These are phyloP conservation scores for Vollenhovia emeryi DNA, from an alignment of 1,140 invertebrate species.

Conservation along the genomic window DNA sequence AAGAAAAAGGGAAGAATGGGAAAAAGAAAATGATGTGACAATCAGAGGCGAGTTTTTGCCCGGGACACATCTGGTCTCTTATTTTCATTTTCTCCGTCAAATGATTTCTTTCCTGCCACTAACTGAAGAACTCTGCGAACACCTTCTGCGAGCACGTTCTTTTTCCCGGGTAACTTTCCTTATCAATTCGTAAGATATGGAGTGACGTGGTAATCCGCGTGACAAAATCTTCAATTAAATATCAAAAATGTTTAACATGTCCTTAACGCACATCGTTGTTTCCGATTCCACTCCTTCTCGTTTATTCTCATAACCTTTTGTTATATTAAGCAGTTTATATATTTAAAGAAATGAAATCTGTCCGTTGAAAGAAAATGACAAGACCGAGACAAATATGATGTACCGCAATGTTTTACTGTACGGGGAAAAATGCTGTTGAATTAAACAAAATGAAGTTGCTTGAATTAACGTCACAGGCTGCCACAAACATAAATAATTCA, in stretches of 20 bases:
- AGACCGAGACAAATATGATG: background rate
- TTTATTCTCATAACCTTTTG: background rate
- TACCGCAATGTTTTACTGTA: background rate
- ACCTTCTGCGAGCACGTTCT: slow-evolving; percentile 37
- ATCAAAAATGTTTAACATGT: slow-evolving; percentile 45
- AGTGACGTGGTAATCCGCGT: slow-evolving; percentile 1
- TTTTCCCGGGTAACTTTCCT: background rate
- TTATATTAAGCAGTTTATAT: background rate
- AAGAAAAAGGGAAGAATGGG: background rate
- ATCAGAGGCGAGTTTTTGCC: slow-evolving; percentile 65
- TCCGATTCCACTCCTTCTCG: background rate
- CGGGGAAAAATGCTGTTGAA: too few species aligned
- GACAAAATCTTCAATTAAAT: slow-evolving; percentile 57
- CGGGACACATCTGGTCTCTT: slow-evolving; percentile 71
- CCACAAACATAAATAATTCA: too few species aligned
- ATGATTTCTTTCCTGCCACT: slow-evolving; percentile 64
- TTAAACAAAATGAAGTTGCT: too few species aligned
- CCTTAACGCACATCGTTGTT: background rate
- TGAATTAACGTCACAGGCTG: too few species aligned
- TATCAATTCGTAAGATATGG: slow-evolving; percentile 39
- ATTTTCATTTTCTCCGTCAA: slow-evolving; percentile 72
- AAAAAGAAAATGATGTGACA: slow-evolving; percentile 71
- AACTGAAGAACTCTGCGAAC: slow-evolving; percentile 66
- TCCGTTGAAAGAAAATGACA: background rate
- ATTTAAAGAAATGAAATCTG: background rate